These are phyloP conservation scores for Prorops nasuta DNA, from an alignment of 1,140 invertebrate genomes.

Conservation along the genomic window DNA sequence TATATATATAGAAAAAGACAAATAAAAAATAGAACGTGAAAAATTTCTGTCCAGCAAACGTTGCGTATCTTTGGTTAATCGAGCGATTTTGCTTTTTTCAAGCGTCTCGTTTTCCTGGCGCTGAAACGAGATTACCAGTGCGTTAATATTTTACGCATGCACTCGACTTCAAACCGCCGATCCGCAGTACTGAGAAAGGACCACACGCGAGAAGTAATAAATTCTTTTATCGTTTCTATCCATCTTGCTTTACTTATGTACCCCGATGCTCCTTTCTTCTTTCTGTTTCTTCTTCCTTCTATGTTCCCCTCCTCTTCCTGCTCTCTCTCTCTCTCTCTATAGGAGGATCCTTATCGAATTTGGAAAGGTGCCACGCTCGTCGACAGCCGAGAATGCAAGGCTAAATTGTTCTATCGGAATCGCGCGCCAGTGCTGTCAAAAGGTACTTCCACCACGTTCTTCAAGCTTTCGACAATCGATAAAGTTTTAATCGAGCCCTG, in stretches of 20 bases:
- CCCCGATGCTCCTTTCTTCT: slow-evolving; percentile 7
- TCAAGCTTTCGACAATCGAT: slow-evolving; percentile 6
- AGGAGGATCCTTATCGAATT: slow-evolving; percentile 22
- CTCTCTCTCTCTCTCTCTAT: too few species aligned
- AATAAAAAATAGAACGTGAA: neutral
- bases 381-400: slow-evolving; percentile 4
- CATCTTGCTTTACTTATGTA: slow-evolving; percentile 8
- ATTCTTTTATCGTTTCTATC: slow-evolving; percentile 17
- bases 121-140: neutral
- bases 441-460: too few species aligned
- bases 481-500: slow-evolving; percentile 15
- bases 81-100: neutral
- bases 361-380: slow-evolving; percentile 22
- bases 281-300: neutral
- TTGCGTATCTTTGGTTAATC: neutral
- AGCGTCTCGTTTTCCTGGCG: too few species aligned
- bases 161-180: neutral
- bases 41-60: neutral
- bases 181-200: slow-evolving; percentile 5
- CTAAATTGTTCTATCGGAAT: too few species aligned
- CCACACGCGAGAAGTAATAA: slow-evolving; percentile 11
- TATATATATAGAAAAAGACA: too few species aligned
- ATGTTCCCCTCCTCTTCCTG: neutral
- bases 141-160: neutral
- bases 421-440: too few species aligned